These are phyloP conservation scores for Thunnus maccoyii DNA, from an alignment of 2,113 vertebrate species.

Conservation along the genomic window DNA sequence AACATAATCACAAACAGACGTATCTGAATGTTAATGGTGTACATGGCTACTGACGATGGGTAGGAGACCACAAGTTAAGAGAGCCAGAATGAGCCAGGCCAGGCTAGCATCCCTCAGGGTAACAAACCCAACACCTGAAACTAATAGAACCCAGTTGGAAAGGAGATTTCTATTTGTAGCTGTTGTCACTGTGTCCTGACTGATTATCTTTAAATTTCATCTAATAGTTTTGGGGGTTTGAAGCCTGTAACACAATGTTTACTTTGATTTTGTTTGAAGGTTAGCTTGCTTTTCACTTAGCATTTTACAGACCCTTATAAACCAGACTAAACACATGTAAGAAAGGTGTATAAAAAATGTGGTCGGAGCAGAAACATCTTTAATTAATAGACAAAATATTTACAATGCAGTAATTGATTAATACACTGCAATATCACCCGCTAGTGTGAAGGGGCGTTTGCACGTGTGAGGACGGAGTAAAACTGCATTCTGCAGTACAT, in stretches of 20 bases:
- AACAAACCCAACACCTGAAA: conserved; percentile 49
- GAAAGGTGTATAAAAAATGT: background rate
- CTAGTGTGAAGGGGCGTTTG: conserved; percentile 30
- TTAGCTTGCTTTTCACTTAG: background rate
- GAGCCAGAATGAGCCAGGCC: background rate
- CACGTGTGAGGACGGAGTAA: conserved; percentile 5
- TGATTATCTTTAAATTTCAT: conserved; percentile 31
- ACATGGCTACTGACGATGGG: background rate
- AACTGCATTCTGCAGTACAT: background rate
- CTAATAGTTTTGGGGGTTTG: background rate
- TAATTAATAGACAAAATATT: background rate
- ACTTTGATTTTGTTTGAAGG: conserved; percentile 1
- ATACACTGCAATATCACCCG: background rate
- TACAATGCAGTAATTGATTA: conserved; percentile 9
- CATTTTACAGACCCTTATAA: background rate
- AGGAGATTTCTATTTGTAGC: conserved; percentile 32
- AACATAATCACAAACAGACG: conserved; percentile 11
- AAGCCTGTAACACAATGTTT: background rate
- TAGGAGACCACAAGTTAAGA: background rate
- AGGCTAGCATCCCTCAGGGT: conserved; percentile 15
- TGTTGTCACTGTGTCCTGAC: conserved; percentile 30
- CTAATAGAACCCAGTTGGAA: conserved; percentile 2
- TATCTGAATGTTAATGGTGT: background rate
- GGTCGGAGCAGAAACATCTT: background rate
- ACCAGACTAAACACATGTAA: background rate